Percentiles rank a stretch among this genome's conserved stretches.
phyloP scores from a whole-genome alignment of 2,113 vertebrate genomes.

The mouse (Mus musculus) region DNA sequence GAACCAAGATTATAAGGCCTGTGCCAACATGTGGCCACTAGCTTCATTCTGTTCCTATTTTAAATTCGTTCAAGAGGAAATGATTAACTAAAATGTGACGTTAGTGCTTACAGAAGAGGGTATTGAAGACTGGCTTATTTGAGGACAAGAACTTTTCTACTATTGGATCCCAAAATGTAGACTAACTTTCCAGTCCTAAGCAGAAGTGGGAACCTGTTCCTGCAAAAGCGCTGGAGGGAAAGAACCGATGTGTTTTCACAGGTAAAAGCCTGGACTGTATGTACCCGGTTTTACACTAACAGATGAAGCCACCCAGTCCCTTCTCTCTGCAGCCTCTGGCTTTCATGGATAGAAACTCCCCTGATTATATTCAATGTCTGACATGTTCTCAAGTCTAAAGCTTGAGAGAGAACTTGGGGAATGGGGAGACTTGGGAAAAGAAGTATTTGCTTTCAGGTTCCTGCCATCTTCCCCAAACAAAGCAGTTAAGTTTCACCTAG shows the following conservation, averaged over 20 bases:
- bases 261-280: background rate
- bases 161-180: background rate
- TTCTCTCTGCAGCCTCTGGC: background rate
- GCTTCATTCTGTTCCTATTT: slow-evolving; percentile 50
- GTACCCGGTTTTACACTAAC: background rate
- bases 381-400: background rate
- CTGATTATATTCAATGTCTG: background rate
- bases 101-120: slow-evolving; percentile 34
- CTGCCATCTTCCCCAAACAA: background rate
- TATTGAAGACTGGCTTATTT: slow-evolving; percentile 25
- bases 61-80: slow-evolving; percentile 3
- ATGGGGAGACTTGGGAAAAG: background rate
- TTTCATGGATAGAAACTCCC: background rate
- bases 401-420: background rate
- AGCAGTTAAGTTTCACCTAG: slow-evolving; percentile 9
- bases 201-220: background rate
- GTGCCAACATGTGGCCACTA: background rate
- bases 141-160: background rate
- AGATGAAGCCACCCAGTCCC: background rate
- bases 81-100: slow-evolving; percentile 14
- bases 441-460: background rate
- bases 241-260: background rate
- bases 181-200: background rate
- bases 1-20: background rate
- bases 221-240: background rate